Percentiles rank a stretch among this genome's conserved stretches.
phyloP scores from a whole-genome alignment of 2,113 vertebrate species.

The Gadus chalcogrammus region DNA sequence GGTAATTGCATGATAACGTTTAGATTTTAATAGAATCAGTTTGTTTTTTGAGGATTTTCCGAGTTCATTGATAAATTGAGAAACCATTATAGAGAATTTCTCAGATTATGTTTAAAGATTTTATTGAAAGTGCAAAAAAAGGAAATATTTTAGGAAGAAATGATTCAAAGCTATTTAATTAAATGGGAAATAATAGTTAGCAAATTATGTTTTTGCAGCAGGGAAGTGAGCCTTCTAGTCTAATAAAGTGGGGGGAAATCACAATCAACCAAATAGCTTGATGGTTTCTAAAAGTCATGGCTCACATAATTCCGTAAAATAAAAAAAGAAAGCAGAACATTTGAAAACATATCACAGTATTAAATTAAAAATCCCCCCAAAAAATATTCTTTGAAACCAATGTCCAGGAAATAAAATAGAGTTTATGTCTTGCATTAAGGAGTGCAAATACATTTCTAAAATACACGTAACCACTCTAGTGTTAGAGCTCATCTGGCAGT shows the following conservation, averaged over 20 bases:
- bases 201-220: background rate
- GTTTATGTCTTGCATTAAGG: too few relatives aligned
- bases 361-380: too few relatives aligned
- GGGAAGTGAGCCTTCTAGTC: background rate
- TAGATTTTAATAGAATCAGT: background rate
- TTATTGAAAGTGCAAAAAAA: slow-evolving; percentile 10
- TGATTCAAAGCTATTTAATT: background rate
- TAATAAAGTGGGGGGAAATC: background rate
- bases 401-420: too few relatives aligned
- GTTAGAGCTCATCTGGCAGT: too few relatives aligned
- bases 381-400: too few relatives aligned
- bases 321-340: background rate
- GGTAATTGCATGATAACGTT: background rate
- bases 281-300: background rate
- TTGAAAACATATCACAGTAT: background rate
- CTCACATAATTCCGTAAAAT: background rate
- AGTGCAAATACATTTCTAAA: too few relatives aligned
- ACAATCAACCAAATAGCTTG: background rate
- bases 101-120: background rate
- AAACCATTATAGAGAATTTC: background rate
- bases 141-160: too few relatives aligned
- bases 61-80: too few relatives aligned
- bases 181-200: background rate
- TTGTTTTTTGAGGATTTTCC: background rate
- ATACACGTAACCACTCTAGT: too few relatives aligned